phyloP scores from a whole-genome alignment of 2,797 vertebrate genomes.

The Mus minutoides region DNA sequence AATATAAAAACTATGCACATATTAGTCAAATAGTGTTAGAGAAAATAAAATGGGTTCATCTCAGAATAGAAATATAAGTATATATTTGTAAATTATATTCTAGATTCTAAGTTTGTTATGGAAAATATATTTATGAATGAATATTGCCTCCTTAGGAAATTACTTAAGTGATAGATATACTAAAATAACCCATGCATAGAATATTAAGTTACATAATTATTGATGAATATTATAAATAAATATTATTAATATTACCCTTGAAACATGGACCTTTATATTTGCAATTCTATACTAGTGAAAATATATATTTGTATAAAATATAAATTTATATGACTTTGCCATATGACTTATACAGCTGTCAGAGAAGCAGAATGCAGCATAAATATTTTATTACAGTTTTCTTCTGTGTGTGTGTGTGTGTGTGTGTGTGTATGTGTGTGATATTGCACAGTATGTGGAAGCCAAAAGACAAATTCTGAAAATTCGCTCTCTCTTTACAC shows the following conservation, averaged over 20 bases:
- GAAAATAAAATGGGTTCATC: background rate
- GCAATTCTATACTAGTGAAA: background rate
- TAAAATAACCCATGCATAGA: background rate
- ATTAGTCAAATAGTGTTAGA: background rate
- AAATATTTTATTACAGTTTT: background rate
- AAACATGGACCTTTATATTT: background rate
- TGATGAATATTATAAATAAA: background rate
- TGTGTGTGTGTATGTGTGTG: background rate
- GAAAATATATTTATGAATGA: background rate
- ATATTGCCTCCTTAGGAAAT: background rate
- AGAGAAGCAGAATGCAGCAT: background rate
- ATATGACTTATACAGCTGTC: background rate
- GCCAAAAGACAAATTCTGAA: background rate
- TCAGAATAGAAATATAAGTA: background rate
- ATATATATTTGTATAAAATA: background rate
- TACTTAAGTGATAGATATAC: background rate
- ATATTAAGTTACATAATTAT: background rate
- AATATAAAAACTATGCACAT: background rate
- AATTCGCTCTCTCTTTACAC: background rate
- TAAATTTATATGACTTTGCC: background rate
- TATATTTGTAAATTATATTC: slow-evolving; percentile 1
- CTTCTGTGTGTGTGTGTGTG: background rate
- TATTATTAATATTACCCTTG: background rate
- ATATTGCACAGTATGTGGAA: background rate
- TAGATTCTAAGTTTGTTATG: background rate